These are phyloP conservation scores for Athene noctua DNA, from an alignment of 2,113 vertebrate genomes.

Conservation along the genomic window DNA sequence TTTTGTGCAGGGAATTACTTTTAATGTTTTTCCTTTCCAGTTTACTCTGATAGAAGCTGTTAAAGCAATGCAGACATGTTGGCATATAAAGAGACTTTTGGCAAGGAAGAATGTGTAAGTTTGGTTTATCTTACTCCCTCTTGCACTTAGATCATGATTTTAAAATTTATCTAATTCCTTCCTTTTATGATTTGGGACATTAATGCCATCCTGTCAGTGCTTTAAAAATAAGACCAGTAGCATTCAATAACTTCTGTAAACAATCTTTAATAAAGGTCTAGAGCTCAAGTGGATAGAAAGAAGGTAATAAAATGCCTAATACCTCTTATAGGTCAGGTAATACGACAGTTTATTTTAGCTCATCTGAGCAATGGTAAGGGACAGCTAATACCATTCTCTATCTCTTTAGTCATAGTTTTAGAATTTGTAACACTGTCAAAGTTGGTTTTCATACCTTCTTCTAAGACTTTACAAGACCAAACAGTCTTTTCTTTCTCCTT, in stretches of 20 bases:
- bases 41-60: slow-evolving; percentile 44
- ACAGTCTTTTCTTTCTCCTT: neutral
- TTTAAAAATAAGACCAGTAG: slow-evolving; percentile 49
- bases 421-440: neutral
- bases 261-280: slow-evolving; percentile 62
- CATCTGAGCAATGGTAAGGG: slow-evolving; percentile 36
- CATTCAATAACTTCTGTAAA: slow-evolving; percentile 39
- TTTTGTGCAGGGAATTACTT: slow-evolving; percentile 10
- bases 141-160: slow-evolving; percentile 11
- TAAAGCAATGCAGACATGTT: slow-evolving; percentile 9
- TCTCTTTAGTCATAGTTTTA: slow-evolving; percentile 17
- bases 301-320: slow-evolving; percentile 64
- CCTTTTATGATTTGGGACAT: slow-evolving; percentile 32
- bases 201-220: slow-evolving; percentile 18
- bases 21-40: slow-evolving; percentile 43
- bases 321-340: slow-evolving; percentile 55
- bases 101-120: slow-evolving; percentile 1
- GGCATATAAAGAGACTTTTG: slow-evolving; percentile 32
- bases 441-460: neutral
- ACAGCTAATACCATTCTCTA: slow-evolving; percentile 36
- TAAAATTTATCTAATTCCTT: slow-evolving; percentile 19
- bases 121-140: slow-evolving; percentile 13
- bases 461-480: neutral
- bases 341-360: slow-evolving; percentile 57
- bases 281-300: slow-evolving; percentile 38